These are phyloP conservation scores for Rutpela maculata DNA, from an alignment of 2,888 invertebrate genomes.

Conservation along the genomic window DNA sequence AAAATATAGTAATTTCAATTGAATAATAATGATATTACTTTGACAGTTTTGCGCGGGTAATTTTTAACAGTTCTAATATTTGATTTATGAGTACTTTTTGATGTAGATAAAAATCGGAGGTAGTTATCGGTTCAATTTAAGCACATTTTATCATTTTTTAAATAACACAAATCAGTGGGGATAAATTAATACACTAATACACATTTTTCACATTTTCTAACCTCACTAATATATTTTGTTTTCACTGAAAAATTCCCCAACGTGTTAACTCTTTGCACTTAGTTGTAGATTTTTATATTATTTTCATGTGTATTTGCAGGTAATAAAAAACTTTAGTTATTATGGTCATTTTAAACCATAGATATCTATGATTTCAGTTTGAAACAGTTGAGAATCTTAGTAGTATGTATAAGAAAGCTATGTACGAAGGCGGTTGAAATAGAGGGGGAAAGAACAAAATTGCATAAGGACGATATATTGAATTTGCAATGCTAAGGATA, in stretches of 20 bases:
- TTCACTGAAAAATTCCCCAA: conserved; percentile 47
- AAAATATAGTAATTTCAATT: not conserved
- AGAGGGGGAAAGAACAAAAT: conserved; percentile 61
- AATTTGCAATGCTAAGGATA: conserved; percentile 56
- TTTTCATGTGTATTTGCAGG: conserved; percentile 27
- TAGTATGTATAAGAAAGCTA: conserved; percentile 68
- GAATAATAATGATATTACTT: not conserved
- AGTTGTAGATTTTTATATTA: conserved; percentile 18
- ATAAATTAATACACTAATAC: conserved; percentile 49
- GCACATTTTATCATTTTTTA: conserved; percentile 22
- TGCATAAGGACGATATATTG: conserved; percentile 59
- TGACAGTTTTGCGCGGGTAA: conserved; percentile 39
- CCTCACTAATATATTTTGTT: conserved; percentile 51
- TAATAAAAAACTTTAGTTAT: conserved; percentile 44
- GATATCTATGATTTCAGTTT: conserved; percentile 71
- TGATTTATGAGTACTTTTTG: not conserved
- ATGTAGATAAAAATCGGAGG: conserved; percentile 1
- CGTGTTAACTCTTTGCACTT: conserved; percentile 28
- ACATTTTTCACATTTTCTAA: conserved; percentile 52
- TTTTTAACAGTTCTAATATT: conserved; percentile 15
- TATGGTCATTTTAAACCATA: conserved; percentile 67
- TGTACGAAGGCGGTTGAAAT: conserved; percentile 63
- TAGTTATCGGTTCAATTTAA: conserved; percentile 11
- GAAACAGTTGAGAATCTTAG: conserved; percentile 72
- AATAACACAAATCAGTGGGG: conserved; percentile 39